phyloP scores from a whole-genome alignment of 1,140 invertebrate species.

The Dysdera silvatica region DNA sequence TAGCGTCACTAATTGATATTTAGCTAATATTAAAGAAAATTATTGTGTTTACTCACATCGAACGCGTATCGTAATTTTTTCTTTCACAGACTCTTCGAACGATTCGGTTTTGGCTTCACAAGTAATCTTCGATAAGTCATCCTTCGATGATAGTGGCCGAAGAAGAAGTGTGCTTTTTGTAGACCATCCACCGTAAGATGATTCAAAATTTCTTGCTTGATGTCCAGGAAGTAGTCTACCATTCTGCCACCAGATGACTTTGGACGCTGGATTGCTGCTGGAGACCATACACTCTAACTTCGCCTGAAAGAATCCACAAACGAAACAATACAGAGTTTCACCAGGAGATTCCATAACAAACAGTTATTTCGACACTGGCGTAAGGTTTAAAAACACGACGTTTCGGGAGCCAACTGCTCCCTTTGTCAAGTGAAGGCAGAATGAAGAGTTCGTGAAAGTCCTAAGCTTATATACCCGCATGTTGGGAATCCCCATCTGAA shows the following conservation, averaged over 20 bases:
- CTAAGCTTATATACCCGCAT: too few species aligned
- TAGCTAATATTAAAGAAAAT: slow-evolving; percentile 40
- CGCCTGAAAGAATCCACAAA: slow-evolving; percentile 28
- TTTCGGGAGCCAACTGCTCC: too few species aligned
- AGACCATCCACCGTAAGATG: slow-evolving; percentile 70
- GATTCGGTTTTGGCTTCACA: slow-evolving; percentile 83
- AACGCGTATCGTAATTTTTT: slow-evolving; percentile 76
- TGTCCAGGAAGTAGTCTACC: slow-evolving; percentile 63
- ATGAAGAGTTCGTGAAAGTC: too few species aligned
- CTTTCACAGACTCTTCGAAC: slow-evolving; percentile 70
- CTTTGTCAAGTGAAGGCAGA: too few species aligned
- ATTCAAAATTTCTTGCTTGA: slow-evolving; percentile 62
- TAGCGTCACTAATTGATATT: slow-evolving; percentile 46
- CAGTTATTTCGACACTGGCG: too few species aligned
- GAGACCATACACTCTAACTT: slow-evolving; percentile 77
- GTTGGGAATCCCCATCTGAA: too few species aligned
- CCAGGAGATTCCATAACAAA: too few species aligned
- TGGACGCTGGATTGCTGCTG: slow-evolving; percentile 84
- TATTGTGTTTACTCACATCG: slow-evolving; percentile 66
- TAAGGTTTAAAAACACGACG: too few species aligned
- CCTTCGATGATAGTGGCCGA: slow-evolving; percentile 71
- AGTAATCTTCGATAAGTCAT: slow-evolving; percentile 81
- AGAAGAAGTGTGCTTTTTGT: slow-evolving; percentile 70
- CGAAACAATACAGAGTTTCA: too few species aligned
- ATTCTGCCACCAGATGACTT: slow-evolving; percentile 81